Conservation (phyloP, 2,113 vertebrate genomes). For the Macrotus californicus region DNA sequence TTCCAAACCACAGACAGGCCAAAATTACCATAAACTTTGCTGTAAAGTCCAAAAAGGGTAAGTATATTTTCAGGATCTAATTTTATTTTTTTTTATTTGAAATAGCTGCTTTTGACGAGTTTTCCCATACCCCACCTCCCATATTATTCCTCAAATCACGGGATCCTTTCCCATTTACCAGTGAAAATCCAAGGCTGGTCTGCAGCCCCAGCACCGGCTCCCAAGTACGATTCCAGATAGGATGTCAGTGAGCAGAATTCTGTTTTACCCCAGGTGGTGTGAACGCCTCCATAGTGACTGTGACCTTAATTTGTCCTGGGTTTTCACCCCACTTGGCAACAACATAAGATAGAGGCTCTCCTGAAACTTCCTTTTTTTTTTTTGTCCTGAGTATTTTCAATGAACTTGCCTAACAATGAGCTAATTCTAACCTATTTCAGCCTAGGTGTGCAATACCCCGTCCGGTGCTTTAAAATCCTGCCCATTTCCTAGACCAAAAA, state of each 20-base stretch:
- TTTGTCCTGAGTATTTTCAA: not conserved
- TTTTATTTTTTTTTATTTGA: not conserved
- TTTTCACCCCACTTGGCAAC: too few species aligned
- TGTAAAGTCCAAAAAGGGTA: not conserved
- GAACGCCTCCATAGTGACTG: not conserved
- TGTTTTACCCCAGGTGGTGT: rapidly evolving
- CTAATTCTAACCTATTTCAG: not conserved
- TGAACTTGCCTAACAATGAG: not conserved
- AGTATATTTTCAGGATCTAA: not conserved
- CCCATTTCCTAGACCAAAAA: not conserved
- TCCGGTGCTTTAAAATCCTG: not conserved
- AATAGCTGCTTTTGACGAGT: not conserved
- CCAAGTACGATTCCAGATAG: not conserved
- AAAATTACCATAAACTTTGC: not conserved
- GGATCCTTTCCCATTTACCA: not conserved
- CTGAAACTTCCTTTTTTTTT: not conserved
- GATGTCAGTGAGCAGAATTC: not conserved
- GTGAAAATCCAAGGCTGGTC: not conserved
- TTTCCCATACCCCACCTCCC: rapidly evolving
- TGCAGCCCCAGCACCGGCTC: too few species aligned
- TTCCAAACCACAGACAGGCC: not conserved
- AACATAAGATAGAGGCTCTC: not conserved
- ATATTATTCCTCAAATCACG: not conserved
- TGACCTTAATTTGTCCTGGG: not conserved
- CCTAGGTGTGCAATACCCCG: not conserved